Evolutionary conservation across 2,888 invertebrate species (phyloP).

Genomic region (Tetrapedia diversipes): DNA sequence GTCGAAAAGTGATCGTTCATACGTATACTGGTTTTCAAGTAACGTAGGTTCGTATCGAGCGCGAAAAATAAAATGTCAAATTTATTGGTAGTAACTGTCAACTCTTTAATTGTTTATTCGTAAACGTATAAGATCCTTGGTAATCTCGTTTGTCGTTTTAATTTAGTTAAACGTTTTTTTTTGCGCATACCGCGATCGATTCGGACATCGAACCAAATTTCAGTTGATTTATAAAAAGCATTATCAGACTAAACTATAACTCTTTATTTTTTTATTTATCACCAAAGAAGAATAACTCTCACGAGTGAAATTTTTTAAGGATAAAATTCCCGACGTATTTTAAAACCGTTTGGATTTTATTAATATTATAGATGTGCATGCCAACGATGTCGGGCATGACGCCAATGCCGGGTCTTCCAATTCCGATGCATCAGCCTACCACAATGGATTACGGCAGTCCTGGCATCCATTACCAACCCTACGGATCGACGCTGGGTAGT

Average conservation of each 20-base stretch:
- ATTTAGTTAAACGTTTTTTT: too few species aligned
- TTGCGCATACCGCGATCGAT: too few species aligned
- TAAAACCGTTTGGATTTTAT: conserved; percentile 1
- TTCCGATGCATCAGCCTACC: conserved; percentile 73
- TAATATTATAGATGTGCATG: conserved; percentile 73
- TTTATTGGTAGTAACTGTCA: too few species aligned
- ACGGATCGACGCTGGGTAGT: conserved; percentile 59
- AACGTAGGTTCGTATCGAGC: too few species aligned
- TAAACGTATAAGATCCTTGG: too few species aligned
- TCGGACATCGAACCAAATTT: too few species aligned
- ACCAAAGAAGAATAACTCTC: not conserved
- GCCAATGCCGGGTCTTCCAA: conserved; percentile 72
- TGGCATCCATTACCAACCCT: conserved; percentile 69
- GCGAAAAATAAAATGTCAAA: too few species aligned
- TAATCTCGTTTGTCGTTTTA: too few species aligned
- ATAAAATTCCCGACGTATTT: not conserved
- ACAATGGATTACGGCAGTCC: conserved; percentile 74
- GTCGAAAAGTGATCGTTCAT: not conserved
- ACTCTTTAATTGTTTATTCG: too few species aligned
- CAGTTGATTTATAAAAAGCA: too few species aligned
- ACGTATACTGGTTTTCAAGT: too few species aligned
- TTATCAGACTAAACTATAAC: too few species aligned
- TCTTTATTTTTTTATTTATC: not conserved
- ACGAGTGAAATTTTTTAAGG: not conserved
- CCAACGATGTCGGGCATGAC: conserved; percentile 74